Base-by-base conservation (phyloP, 1,140 invertebrate genomes). In the Euwallacea similis region DNA sequence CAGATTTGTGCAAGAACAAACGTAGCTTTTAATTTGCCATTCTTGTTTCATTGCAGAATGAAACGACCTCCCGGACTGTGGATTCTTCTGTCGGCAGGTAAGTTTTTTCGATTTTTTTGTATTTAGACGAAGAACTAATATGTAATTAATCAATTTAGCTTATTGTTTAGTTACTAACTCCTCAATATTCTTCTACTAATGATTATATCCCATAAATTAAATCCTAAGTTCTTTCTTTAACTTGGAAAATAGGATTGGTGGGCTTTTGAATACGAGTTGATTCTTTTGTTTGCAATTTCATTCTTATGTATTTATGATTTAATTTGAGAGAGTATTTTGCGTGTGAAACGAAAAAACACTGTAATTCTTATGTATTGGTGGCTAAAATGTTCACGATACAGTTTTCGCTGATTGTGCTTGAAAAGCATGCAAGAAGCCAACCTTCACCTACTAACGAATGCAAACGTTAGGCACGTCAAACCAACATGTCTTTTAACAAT, bases 21-120 rank as follows among this genome's bases (percentile, higher is more conserved):
- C 46, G 13, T 13, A 50, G 21, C 21, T 16, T 15, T 56, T 56
- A 56, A 56, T 56, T 13, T 15, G 11, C 16, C 9, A 15, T 64
- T 47, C 47, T 71, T 9, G 54, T 63, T 66, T 78, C 76, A 64
- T 79, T 80, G 70, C 75, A 79, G 78, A 72, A 81, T 81, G 79
- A 81, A 78, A 69, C 76, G 78, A 71, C 79, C 79, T 41, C 76
- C 78, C 66, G 79, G 79, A 67, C 69, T 81, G 43, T 81, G 79
- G 79, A 75, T 80, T 42, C 76, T 81, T 7, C 73, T 81, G 71
- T 79, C 79, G 64, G 79, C 77, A 73, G 79, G 79, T 81, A 75
- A 75, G 77, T 33, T 33, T 33, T 33, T 4, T 33, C 4, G 21
- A 33, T 33, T 33, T 33, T 1, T 33, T 33, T 33, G 4, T 33